A percentile compares a stretch with the other conserved stretches of the same genome.
phyloP scores from a whole-genome alignment of 2,113 vertebrate species.

The Dasyprocta punctata region DNA sequence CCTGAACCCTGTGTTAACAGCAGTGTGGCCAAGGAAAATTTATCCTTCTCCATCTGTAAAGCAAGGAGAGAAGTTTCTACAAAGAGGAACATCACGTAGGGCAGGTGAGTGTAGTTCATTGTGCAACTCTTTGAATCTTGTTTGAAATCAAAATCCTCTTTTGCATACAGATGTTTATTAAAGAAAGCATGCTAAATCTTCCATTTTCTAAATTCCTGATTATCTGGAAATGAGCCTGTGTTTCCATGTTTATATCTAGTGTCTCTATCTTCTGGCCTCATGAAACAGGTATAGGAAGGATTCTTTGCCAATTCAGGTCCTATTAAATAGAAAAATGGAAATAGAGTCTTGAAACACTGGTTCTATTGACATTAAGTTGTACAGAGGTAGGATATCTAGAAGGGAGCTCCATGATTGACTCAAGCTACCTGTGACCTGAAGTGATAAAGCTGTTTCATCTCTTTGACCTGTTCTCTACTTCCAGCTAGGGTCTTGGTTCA shows the following conservation, averaged over 20 bases:
- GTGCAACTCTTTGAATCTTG: not conserved
- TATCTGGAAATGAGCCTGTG: not conserved
- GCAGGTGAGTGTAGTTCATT: not conserved
- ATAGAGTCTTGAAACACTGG: not conserved
- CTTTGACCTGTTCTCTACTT: not conserved
- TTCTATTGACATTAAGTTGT: not conserved
- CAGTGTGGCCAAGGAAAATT: not conserved
- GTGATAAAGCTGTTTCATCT: not conserved
- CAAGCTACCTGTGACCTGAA: not conserved
- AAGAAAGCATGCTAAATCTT: not conserved
- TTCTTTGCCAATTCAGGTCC: not conserved
- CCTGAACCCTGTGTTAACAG: not conserved
- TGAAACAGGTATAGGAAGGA: not conserved
- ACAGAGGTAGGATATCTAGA: not conserved
- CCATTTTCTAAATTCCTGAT: not conserved
- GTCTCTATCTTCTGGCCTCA: not conserved
- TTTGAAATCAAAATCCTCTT: not conserved
- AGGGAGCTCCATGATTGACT: not conserved
- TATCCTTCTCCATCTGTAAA: not conserved
- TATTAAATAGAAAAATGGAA: slow-evolving; percentile 18
- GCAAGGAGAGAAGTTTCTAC: not conserved
- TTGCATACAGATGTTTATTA: not conserved
- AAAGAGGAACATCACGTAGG: not conserved
- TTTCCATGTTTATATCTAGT: not conserved
- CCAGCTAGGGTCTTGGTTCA: not conserved